These are phyloP conservation scores for Herminia tarsipennalis DNA, from an alignment of 2,888 invertebrate genomes.

Conservation along the genomic window DNA sequence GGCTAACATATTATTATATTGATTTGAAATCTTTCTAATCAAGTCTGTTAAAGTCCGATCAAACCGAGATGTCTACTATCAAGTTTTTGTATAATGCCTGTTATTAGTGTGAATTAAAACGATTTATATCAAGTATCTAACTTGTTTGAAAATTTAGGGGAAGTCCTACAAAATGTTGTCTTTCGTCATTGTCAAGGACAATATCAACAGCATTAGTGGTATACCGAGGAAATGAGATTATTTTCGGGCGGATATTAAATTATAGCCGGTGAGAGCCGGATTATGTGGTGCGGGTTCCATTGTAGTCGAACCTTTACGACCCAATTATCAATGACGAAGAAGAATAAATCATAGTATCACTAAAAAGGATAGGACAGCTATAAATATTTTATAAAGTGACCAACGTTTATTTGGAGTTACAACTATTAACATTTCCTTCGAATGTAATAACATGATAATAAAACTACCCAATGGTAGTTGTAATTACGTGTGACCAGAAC, in stretches of 20 bases:
- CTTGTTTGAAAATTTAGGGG: conserved; percentile 12
- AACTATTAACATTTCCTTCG: conserved; percentile 56
- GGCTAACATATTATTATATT: too few relatives aligned
- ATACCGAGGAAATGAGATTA: conserved; percentile 76
- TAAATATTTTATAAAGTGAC: conserved; percentile 27
- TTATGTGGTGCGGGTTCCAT: conserved; percentile 73
- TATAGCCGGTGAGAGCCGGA: conserved; percentile 72
- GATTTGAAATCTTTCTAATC: too few relatives aligned
- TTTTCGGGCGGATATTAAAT: conserved; percentile 83
- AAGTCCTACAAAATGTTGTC: conserved; percentile 38
- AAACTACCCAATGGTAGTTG: conserved; percentile 56
- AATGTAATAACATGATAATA: conserved; percentile 54
- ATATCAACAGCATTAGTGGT: conserved; percentile 46
- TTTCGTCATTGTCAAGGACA: conserved; percentile 52
- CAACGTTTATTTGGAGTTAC: conserved; percentile 27
- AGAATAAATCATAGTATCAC: conserved; percentile 29
- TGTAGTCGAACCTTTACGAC: conserved; percentile 59
- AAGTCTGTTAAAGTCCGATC: too few relatives aligned
- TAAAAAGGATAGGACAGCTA: conserved; percentile 26
- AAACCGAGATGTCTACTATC: too few relatives aligned
- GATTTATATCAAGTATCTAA: neutral
- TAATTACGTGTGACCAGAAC: conserved; percentile 52
- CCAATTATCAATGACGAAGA: conserved; percentile 46
- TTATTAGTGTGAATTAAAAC: neutral
- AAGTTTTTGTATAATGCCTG: neutral